These are phyloP conservation scores for Acrobasis consociella DNA, from an alignment of 2,888 invertebrate species.

Conservation along the genomic window DNA sequence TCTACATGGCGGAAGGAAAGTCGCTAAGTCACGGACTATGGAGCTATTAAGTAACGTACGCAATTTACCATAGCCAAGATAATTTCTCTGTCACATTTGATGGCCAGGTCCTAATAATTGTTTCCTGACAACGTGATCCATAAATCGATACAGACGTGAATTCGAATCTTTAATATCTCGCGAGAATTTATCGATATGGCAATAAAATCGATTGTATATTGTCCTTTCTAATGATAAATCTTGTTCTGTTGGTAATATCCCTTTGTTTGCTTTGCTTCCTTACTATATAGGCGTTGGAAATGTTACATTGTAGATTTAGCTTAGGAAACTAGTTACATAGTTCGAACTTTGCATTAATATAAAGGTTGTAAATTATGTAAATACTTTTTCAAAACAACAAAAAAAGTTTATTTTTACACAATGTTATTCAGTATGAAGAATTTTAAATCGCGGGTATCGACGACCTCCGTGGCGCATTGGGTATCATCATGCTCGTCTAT, in stretches of 20 bases:
- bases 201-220: constrained; percentile 61
- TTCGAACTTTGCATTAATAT: too few species aligned
- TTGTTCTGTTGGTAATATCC: constrained; percentile 41
- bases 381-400: too few species aligned
- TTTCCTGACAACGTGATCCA: constrained; percentile 64
- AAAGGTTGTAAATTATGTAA: too few species aligned
- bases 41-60: constrained; percentile 49
- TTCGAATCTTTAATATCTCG: constrained; percentile 52
- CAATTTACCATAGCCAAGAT: constrained; percentile 55
- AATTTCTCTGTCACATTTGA: constrained; percentile 58
- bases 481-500: too few species aligned
- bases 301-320: constrained; percentile 3
- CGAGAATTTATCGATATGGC: constrained; percentile 55
- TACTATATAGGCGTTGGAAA: constrained; percentile 25
- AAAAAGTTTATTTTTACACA: too few species aligned
- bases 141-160: constrained; percentile 62
- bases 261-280: constrained; percentile 34
- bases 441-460: too few species aligned
- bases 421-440: too few species aligned
- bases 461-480: too few species aligned
- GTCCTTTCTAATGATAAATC: constrained; percentile 56
- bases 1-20: constrained; percentile 56
- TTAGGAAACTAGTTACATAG: too few species aligned
- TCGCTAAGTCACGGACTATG: constrained; percentile 54
- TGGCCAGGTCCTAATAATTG: constrained; percentile 50